Percentiles rank a stretch among this genome's conserved stretches.
These are phyloP conservation scores for Leucoma salicis DNA, from an alignment of 2,888 invertebrate genomes.

Conservation along the genomic window DNA sequence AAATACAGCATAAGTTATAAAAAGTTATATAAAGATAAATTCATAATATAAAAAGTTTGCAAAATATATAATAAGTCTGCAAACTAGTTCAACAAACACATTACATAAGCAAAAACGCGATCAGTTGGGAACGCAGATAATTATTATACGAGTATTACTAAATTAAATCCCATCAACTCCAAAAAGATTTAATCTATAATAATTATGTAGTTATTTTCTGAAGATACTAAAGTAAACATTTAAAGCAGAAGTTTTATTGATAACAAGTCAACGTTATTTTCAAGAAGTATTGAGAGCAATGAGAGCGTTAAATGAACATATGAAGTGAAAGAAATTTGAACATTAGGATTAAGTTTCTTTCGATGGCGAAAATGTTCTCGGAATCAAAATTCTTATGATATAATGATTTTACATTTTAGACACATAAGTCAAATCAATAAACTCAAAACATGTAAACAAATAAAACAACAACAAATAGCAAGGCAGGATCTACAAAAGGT, in stretches of 20 bases:
- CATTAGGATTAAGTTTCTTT: too few species aligned
- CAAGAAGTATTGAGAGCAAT: background rate
- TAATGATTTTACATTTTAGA: background rate
- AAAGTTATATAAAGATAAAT: too few species aligned
- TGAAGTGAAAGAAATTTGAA: too few species aligned
- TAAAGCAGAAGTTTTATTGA: background rate
- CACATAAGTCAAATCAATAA: background rate
- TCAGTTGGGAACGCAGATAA: too few species aligned
- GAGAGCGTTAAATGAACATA: background rate
- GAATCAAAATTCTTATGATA: background rate
- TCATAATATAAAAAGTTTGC: too few species aligned
- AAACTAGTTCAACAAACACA: too few species aligned
- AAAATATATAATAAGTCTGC: too few species aligned
- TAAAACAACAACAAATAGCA: conserved; percentile 1
- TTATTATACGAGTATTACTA: too few species aligned
- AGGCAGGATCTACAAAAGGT: background rate
- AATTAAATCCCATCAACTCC: too few species aligned
- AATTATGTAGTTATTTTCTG: background rate
- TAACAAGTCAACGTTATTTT: background rate
- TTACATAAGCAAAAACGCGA: too few species aligned
- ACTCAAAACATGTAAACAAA: background rate
- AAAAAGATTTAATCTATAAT: background rate
- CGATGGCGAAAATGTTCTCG: too few species aligned
- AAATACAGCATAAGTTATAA: too few species aligned
- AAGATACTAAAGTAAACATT: background rate